Base-by-base conservation (phyloP, 2,888 invertebrate species). In the Drosophila dives region DNA sequence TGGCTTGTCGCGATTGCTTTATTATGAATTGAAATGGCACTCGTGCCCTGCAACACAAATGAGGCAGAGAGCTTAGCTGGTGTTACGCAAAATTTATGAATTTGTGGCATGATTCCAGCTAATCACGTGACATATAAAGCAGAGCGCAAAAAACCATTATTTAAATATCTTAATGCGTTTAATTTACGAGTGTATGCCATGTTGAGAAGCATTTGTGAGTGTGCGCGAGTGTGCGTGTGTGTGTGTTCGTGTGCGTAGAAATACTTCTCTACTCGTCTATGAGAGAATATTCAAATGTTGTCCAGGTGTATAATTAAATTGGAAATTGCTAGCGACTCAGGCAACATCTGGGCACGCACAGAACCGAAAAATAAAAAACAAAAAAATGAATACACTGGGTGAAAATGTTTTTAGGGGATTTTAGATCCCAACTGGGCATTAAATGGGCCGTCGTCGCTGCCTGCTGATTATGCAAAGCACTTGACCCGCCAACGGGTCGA, bases 131-230 rank as follows among this genome's bases (percentile, higher is more conserved):
- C 64, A 72, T 72, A 77, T 75, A 69, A 71, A 72, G 62, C 77
- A 68, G 40, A 60, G 67, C 70, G 55, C 51, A 61, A 49, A 73
- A 66, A 69, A 81, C 64, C 85, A 81, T 81, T 89, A 85, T 89
- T 89, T 87, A 87, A 89, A 85, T 85, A 81, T 87, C 90, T 81
- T 89, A 85, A 87, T 89, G 90, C 82, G 69, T 81, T 83, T 76
- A 80, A 90, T 90, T 85, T 90, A 89, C 84, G 90, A 76, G 72
- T 86, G 40, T 55, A 48, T 80, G 88, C 73, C 90, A 75, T 87
- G 85, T 78, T 67, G 60, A 75, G 48, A 38, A 29, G 49, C 53
- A 42, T 60, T 62, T 77, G 45, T 71, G 12, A 62, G 26, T 33
- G 48, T 50, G 34, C n/a, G 32, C 33, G 34, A 12, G 29, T 33